phyloP scores from a whole-genome alignment of 2,888 invertebrate species.

The Lamellibrachia columna region DNA sequence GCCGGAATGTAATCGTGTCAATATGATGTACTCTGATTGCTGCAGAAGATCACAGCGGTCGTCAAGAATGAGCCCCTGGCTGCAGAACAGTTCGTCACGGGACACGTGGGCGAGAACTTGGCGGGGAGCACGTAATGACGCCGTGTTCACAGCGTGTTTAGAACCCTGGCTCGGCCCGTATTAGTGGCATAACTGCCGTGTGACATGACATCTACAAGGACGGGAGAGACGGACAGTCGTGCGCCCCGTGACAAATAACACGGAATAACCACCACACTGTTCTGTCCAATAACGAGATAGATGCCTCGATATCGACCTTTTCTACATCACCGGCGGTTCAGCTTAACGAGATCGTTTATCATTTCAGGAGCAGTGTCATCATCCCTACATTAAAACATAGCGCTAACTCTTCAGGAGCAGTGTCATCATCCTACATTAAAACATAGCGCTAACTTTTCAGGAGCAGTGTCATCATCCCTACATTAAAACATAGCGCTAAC shows the following conservation, averaged over 20 bases:
- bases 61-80: background rate
- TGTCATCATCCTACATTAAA: background rate
- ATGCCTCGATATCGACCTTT: background rate
- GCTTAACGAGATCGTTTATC: background rate
- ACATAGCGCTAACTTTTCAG: background rate
- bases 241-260: background rate
- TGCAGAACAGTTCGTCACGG: background rate
- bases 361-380: background rate
- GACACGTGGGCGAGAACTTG: background rate
- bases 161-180: no score
- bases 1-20: background rate
- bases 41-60: background rate
- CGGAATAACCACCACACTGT: background rate
- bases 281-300: background rate
- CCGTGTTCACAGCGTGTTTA: background rate
- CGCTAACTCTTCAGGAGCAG: background rate
- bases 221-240: background rate
- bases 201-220: no score
- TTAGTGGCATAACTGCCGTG: no score
- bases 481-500: no score
- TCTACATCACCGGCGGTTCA: background rate
- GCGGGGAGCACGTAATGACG: background rate
- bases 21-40: background rate
- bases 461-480: background rate
- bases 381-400: background rate